Evolutionary conservation across 2,888 invertebrate genomes (phyloP), one percentile per base, ranked within the genome.

Genomic region (Leptinotarsa peninsularis): DNA sequence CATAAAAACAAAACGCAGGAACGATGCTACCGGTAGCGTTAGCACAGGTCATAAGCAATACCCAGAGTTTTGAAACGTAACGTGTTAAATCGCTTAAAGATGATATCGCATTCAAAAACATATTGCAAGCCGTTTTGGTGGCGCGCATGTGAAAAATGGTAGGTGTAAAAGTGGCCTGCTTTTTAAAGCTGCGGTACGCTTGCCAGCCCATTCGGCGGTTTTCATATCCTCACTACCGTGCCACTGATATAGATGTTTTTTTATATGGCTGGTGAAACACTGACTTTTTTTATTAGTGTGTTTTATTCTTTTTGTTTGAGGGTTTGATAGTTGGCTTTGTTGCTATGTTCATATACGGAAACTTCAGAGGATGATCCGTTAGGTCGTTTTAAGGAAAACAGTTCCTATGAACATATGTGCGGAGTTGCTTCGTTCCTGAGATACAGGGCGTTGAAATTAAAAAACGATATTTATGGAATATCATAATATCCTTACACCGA

Each of bases 171-270:
- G 82, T 82, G 82, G 83, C 83, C 82, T 80, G 83, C 82, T 85
- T 86, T 87, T 87, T 86, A 86, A 86, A 87, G 86, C 86, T 86
- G 86, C 85, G 86, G 86, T 84, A 81, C 67, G 72, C 83, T 81
- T 81, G 83, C 83, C 83, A 81, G 83, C 81, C 82, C 83, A 78
- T 82, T 82, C 82, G 83, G 84, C 81, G 84, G 86, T 85, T 82
- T 81, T 81, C 80, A 81, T 82, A 77, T 81, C 79, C 79, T 79
- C 79, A 71, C 76, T 50, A 49, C 72, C 84, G 80, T 83, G 82
- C 84, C 83, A 83, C 84, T 84, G 83, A 85, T 84, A 85, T 82
- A 83, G 82, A 83, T 82, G 83, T 81, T 81, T 84, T 82, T 77
- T 80, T 82, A 81, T 79, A 79, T 49, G 23, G 80, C 76, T 68